Evolutionary conservation across 2,888 invertebrate genomes (phyloP), one percentile per base, ranked within the genome.

Genomic region (Amblyjoppa proteus): DNA sequence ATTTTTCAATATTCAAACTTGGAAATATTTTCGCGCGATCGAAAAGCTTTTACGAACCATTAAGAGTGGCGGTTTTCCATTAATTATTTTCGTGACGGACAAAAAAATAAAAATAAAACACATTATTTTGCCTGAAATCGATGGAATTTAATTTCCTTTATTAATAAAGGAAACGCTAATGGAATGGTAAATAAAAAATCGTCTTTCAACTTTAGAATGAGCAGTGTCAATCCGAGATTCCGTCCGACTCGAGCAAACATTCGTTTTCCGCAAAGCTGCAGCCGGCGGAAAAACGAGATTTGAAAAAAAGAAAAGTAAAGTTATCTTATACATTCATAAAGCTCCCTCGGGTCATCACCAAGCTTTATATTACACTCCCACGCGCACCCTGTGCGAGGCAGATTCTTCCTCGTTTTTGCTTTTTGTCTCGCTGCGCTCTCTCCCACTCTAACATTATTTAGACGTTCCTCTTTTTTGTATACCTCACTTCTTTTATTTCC

Each of bases 281-380:
- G 7, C 25, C 56, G 64, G 11, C 38, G 45, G 31, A 31, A 51
- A 49, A 16, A 28, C n/a, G 51, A 77, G 68, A 75, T 51, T 56
- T 41, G 31, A 75, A 68, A 64, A 83, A 69, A 78, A 70, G 20
- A 75, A 20, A 56, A 41, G 16, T 13, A n/a, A 34, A 74, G 61
- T 45, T 70, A 56, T 64, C 66, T 87, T 85, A 81, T 85, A 85
- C 87, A 87, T 89, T 90, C 89, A 89, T 90, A 89, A 89, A 88
- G 87, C 87, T 51, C 66, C 71, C 71, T 31, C 85, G 87, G 89
- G 87, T 88, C 89, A 89, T 88, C 88, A 87, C 88, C 87, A 88
- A 89, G 89, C 85, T 84, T 90, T 88, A 34, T 66, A 31, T 58
- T 11, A 53, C 56, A 41, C 41, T 51, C 16, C 41, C 28, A 28